phyloP scores from a whole-genome alignment of 2,797 vertebrate genomes.

The Thamnophis elegans region DNA sequence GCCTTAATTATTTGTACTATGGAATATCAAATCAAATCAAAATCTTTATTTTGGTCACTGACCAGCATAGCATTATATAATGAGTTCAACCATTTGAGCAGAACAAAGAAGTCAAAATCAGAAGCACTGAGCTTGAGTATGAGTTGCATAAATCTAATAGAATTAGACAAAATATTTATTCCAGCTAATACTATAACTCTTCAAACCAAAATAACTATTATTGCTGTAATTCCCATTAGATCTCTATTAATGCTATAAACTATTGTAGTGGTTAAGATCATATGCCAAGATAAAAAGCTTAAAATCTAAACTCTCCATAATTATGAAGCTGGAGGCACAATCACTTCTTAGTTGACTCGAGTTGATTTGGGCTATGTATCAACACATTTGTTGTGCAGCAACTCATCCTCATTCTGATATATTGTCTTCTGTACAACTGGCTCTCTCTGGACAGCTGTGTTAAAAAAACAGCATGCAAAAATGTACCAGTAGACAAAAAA shows the following conservation, averaged over 20 bases:
- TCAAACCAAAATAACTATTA: background rate
- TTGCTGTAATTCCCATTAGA: background rate
- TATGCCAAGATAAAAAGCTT: background rate
- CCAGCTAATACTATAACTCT: background rate
- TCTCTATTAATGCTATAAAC: background rate
- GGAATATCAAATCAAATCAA: background rate
- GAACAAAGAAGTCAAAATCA: background rate
- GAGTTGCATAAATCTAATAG: background rate
- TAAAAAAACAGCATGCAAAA: background rate
- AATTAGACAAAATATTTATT: background rate
- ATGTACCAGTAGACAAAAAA: background rate
- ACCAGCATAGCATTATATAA: background rate
- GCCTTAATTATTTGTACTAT: background rate
- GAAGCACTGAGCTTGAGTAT: background rate
- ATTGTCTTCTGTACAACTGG: background rate
- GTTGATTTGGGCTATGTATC: background rate
- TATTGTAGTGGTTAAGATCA: background rate
- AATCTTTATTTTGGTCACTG: background rate
- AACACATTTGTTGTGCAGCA: background rate
- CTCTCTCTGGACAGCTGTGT: background rate
- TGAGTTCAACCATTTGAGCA: background rate
- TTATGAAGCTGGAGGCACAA: background rate
- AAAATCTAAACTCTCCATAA: background rate
- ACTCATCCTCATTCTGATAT: background rate
- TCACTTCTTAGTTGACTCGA: background rate